These are phyloP conservation scores for Tyto alba DNA, from an alignment of 2,113 vertebrate species.

Conservation along the genomic window DNA sequence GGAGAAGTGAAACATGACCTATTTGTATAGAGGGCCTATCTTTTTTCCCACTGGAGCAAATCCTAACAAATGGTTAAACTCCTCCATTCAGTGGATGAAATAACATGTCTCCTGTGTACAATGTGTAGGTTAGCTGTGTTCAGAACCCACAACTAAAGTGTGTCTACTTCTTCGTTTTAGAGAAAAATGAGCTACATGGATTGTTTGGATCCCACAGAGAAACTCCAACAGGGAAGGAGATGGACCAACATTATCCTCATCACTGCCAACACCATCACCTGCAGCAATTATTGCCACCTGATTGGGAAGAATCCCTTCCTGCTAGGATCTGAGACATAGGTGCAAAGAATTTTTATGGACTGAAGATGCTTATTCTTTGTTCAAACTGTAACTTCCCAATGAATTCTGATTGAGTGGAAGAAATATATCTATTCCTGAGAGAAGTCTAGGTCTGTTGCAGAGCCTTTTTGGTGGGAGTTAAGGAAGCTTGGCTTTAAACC, in stretches of 20 bases:
- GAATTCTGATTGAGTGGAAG: neutral
- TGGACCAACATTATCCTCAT: neutral
- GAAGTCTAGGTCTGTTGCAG: neutral
- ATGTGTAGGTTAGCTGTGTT: neutral
- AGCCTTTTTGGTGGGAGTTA: neutral
- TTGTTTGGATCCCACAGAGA: neutral
- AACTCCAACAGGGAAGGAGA: neutral
- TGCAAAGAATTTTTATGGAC: rapidly evolving
- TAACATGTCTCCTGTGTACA: neutral
- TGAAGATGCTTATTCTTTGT: neutral
- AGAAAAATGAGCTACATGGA: neutral
- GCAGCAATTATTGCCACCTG: neutral
- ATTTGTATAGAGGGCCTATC: neutral
- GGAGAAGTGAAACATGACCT: neutral
- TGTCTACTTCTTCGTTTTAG: neutral
- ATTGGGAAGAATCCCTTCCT: neutral
- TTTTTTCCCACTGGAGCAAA: neutral
- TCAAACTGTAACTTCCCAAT: neutral
- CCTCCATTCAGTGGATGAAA: neutral
- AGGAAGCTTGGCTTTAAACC: neutral
- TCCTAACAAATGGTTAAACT: neutral
- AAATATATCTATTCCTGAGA: neutral
- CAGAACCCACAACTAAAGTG: neutral
- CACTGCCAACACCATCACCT: neutral
- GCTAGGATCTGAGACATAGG: neutral